These are phyloP conservation scores for Unio pictorum DNA, from an alignment of 2,888 invertebrate species.

Conservation along the genomic window DNA sequence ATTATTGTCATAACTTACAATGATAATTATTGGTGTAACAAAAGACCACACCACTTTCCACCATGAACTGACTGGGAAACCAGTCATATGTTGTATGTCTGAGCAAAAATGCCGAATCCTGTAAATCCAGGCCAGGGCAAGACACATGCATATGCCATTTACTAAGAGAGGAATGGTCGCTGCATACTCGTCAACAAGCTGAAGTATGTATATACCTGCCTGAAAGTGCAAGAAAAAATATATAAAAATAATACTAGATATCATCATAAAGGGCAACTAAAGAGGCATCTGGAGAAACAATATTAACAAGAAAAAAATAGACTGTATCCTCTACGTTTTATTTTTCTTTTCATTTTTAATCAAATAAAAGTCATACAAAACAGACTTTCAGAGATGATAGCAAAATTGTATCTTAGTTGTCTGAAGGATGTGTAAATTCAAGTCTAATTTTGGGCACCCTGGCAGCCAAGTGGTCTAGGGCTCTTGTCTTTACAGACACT, in stretches of 20 bases:
- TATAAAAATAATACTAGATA: neutral
- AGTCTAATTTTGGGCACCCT: no score
- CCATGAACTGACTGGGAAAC: conserved; percentile 49
- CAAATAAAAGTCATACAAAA: no score
- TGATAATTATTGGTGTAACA: conserved; percentile 54
- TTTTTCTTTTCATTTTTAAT: no score
- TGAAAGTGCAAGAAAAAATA: conserved; percentile 20
- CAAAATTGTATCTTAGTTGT: no score
- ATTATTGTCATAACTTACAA: conserved; percentile 44
- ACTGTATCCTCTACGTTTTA: no score
- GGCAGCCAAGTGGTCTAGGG: no score
- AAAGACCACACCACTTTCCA: conserved; percentile 61
- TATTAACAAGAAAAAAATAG: no score
- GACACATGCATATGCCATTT: conserved; percentile 57
- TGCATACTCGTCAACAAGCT: conserved; percentile 62
- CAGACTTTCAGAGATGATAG: no score
- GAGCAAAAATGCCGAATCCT: conserved; percentile 52
- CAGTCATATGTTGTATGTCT: conserved; percentile 64
- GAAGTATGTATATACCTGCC: conserved; percentile 64
- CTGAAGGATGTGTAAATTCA: no score
- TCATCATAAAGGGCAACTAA: neutral
- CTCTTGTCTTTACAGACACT: no score
- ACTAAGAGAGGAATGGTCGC: conserved; percentile 60
- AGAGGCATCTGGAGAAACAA: no score
- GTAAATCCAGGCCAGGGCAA: conserved; percentile 63